Evolutionary conservation across 2,797 vertebrate genomes (phyloP).

Genomic region (Sciurus carolinensis): DNA sequence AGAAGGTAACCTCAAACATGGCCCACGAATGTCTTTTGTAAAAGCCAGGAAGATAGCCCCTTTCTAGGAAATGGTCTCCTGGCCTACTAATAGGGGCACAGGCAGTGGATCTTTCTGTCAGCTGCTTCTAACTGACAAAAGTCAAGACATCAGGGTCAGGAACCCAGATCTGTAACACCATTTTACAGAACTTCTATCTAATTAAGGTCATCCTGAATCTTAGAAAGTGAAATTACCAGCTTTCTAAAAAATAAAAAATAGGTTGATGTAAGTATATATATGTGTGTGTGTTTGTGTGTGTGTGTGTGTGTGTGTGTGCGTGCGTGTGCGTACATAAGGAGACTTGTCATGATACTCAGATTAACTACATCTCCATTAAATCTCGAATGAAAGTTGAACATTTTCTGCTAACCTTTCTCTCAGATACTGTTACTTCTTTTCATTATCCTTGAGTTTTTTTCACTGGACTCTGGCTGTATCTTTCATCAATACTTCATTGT

Average conservation of each 20-base stretch:
- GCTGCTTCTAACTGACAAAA: background rate
- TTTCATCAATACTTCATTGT: background rate
- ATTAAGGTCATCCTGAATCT: background rate
- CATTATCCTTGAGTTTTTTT: background rate
- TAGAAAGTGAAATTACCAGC: background rate
- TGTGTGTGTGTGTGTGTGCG: background rate
- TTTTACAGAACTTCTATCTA: background rate
- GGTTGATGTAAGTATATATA: background rate
- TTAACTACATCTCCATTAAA: background rate
- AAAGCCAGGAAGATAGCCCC: background rate
- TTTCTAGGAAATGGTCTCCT: background rate
- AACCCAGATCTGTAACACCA: background rate
- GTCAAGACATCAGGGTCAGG: background rate
- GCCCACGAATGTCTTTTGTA: no score
- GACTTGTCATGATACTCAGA: background rate
- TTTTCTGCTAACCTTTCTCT: slow-evolving; percentile 8
- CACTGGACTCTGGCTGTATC: background rate
- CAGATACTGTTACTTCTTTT: background rate
- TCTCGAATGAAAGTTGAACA: slow-evolving; percentile 27
- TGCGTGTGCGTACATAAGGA: rapidly evolving
- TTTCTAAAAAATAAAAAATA: background rate
- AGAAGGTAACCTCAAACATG: slow-evolving; percentile 79
- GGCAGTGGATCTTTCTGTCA: rapidly evolving
- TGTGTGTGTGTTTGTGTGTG: background rate
- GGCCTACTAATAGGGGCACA: background rate